phyloP scores from a whole-genome alignment of 2,797 vertebrate species.

The Cuculus canorus region DNA sequence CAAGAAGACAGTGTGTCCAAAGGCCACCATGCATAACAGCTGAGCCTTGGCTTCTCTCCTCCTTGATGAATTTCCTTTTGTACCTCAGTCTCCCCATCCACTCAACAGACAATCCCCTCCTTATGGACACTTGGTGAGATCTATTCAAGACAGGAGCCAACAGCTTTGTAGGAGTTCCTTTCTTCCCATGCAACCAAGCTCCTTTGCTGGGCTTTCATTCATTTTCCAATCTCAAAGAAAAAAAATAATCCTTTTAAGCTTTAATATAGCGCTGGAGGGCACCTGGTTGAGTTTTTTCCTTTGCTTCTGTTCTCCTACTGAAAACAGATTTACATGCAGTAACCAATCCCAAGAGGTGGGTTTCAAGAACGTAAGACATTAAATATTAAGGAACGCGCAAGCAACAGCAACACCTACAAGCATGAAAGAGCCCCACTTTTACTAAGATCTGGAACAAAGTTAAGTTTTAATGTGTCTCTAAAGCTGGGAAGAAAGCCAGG shows the following conservation, averaged over 20 bases:
- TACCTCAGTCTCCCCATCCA: not conserved
- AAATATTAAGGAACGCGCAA: slow-evolving; percentile 15
- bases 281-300: not conserved
- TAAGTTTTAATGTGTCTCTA: not conserved
- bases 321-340: not conserved
- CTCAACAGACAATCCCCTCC: not conserved
- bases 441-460: not conserved
- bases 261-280: slow-evolving; percentile 7
- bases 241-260: not conserved
- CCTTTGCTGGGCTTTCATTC: not conserved
- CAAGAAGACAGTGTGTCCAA: accelerated
- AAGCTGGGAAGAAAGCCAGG: not conserved
- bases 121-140: not conserved
- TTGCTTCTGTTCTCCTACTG: not conserved
- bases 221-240: not conserved
- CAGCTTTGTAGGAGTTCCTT: not conserved
- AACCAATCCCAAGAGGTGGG: not conserved
- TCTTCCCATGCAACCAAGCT: not conserved
- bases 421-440: not conserved
- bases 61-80: not conserved
- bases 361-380: not conserved
- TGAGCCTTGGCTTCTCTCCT: not conserved
- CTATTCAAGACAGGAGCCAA: not conserved
- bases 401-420: not conserved
- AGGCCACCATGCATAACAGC: not conserved